A percentile compares a stretch with the other conserved stretches of the same genome.
These are phyloP conservation scores for Pristionchus mayeri DNA, from an alignment of 2,888 invertebrate genomes.

Conservation along the genomic window DNA sequence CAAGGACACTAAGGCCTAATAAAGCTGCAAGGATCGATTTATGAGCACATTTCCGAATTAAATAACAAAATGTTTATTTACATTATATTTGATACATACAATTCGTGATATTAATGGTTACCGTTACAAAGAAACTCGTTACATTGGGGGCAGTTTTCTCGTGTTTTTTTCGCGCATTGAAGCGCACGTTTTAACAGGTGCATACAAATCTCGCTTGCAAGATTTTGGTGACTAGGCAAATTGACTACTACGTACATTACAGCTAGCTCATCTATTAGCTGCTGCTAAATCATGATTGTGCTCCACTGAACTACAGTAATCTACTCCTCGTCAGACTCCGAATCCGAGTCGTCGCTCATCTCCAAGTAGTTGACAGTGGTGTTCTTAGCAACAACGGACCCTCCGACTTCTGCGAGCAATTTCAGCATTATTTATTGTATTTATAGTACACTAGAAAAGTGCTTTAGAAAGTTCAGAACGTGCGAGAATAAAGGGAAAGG, in stretches of 20 bases:
- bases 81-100: too few relatives aligned
- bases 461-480: too few relatives aligned
- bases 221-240: not conserved
- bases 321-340: conserved; percentile 15
- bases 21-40: too few relatives aligned
- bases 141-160: conserved; percentile 1
- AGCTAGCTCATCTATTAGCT: not conserved
- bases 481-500: too few relatives aligned
- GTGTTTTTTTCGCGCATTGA: not conserved
- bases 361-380: conserved; percentile 39
- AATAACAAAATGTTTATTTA: too few relatives aligned
- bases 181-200: conserved; percentile 25
- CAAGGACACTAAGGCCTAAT: too few relatives aligned
- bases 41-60: too few relatives aligned
- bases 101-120: too few relatives aligned
- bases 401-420: conserved; percentile 18
- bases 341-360: conserved; percentile 26
- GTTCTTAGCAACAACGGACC: conserved; percentile 40
- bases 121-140: too few relatives aligned
- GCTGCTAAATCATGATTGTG: not conserved
- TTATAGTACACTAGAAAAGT: too few relatives aligned
- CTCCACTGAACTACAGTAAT: not conserved
- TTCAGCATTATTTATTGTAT: too few relatives aligned
- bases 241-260: not conserved
- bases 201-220: not conserved